These are phyloP conservation scores for Anoura caudifer DNA, from an alignment of 2,113 vertebrate species.

Conservation along the genomic window DNA sequence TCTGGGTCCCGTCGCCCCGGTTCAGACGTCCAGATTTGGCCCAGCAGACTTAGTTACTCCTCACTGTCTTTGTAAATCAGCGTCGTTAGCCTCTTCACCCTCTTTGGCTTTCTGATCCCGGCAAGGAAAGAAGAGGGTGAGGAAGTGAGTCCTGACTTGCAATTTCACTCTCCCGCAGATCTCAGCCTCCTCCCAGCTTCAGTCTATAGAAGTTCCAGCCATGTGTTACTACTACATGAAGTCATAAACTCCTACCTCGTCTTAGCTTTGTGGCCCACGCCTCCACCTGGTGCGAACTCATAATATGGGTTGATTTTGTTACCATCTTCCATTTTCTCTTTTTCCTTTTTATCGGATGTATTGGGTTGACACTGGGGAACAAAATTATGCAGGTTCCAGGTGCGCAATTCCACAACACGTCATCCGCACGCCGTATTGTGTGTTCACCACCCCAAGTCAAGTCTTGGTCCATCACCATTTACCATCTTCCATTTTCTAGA, in stretches of 20 bases:
- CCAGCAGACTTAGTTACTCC: conserved; percentile 50
- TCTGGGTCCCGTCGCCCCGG: conserved; percentile 49
- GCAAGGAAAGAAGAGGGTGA: background rate
- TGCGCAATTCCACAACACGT: too few species aligned
- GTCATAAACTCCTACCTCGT: background rate
- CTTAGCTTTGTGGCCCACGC: background rate
- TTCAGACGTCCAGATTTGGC: conserved; percentile 55
- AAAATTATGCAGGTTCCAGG: too few species aligned
- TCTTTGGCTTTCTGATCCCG: conserved; percentile 39
- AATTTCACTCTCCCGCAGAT: background rate
- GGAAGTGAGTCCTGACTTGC: background rate
- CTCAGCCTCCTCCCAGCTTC: background rate
- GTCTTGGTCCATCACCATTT: too few species aligned
- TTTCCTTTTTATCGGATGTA: too few species aligned
- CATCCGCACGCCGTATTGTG: too few species aligned
- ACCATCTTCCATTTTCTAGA: background rate
- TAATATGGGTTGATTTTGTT: background rate
- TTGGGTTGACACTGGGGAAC: too few species aligned
- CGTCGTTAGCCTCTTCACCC: conserved; percentile 41
- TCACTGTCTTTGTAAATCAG: conserved; percentile 48
- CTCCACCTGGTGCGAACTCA: background rate
- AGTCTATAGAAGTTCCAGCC: background rate
- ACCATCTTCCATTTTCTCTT: background rate
- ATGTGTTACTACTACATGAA: background rate
- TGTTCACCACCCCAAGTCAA: too few species aligned